phyloP scores from a whole-genome alignment of 53 echinoderm and acorn worm species.

The Holothuria scabra region DNA sequence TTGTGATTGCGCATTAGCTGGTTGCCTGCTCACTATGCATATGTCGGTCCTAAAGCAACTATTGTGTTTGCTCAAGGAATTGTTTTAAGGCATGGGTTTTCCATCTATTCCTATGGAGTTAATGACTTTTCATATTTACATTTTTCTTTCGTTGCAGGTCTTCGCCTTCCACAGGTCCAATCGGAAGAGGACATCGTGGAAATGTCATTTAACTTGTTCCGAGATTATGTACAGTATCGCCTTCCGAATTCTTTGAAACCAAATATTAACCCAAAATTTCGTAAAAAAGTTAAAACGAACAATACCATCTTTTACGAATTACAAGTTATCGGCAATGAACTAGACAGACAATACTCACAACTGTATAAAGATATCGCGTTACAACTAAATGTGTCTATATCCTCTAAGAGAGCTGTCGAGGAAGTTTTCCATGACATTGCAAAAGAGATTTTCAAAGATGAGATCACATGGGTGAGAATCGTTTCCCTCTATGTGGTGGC shows the following conservation, averaged over 20 bases:
- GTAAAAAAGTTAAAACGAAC: conserved; percentile 23
- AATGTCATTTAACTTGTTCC: conserved; percentile 24
- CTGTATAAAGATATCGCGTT: conserved; percentile 73
- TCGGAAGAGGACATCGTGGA: conserved; percentile 32
- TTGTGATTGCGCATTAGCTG: too few species aligned
- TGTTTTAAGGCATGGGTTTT: too few species aligned
- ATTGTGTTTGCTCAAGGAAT: too few species aligned
- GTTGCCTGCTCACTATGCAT: too few species aligned
- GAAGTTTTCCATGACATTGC: conserved; percentile 65
- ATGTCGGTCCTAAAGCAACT: too few species aligned
- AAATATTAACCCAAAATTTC: conserved; percentile 36
- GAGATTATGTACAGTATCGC: conserved; percentile 33
- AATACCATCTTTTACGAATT: conserved; percentile 20
- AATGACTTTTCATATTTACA: too few species aligned
- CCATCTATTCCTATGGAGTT: too few species aligned
- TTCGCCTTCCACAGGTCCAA: conserved; percentile 21
- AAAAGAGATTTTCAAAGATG: conserved; percentile 64
- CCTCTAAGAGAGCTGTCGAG: conserved; percentile 62
- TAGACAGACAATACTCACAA: conserved; percentile 68
- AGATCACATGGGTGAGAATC: conserved; percentile 82
- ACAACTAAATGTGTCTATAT: conserved; percentile 78
- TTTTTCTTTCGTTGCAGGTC: not conserved
- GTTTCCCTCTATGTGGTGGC: conserved; percentile 79
- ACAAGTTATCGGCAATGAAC: conserved; percentile 59
- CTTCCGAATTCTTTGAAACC: conserved; percentile 43